A percentile compares a stretch with the other conserved stretches of the same genome.
These are phyloP conservation scores for Zaprionus inermis DNA, from an alignment of 1,140 invertebrate species.

Conservation along the genomic window DNA sequence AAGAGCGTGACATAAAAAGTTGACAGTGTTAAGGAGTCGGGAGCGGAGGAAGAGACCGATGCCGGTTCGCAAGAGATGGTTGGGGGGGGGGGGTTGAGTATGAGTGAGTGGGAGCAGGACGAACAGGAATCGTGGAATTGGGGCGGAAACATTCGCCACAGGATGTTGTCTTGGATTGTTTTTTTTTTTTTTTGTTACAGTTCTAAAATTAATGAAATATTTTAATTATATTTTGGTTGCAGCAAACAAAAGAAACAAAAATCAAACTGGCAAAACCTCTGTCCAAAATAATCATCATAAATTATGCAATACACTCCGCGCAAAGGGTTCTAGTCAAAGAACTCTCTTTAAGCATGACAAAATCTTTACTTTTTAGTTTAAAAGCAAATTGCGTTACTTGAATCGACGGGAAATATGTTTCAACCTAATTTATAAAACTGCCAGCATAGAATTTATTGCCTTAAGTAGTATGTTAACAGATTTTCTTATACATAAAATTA, in stretches of 20 bases:
- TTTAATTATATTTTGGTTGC: slow-evolving; percentile 66
- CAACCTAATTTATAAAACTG: neutral
- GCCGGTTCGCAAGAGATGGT: no score
- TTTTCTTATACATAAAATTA: neutral
- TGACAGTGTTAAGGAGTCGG: slow-evolving; percentile 31
- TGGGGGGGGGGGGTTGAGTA: no score
- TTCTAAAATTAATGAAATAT: slow-evolving; percentile 53
- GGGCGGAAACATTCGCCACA: slow-evolving; percentile 67
- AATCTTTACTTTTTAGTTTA: neutral
- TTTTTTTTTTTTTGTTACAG: neutral
- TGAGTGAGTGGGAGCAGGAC: slow-evolving; percentile 5
- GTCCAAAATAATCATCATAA: neutral
- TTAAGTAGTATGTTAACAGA: neutral
- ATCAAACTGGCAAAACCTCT: neutral
- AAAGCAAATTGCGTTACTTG: neutral
- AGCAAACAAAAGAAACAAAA: slow-evolving; percentile 18
- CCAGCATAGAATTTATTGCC: neutral
- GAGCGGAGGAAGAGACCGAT: no score
- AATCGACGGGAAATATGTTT: neutral
- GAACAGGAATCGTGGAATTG: slow-evolving; percentile 16
- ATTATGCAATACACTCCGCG: neutral
- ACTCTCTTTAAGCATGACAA: no score
- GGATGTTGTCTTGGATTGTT: slow-evolving; percentile 55
- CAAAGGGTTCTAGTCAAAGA: neutral
- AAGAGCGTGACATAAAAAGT: slow-evolving; percentile 54